Conservation (phyloP, 35 echinoderm and acorn worm genomes). For the Acanthaster planci region DNA sequence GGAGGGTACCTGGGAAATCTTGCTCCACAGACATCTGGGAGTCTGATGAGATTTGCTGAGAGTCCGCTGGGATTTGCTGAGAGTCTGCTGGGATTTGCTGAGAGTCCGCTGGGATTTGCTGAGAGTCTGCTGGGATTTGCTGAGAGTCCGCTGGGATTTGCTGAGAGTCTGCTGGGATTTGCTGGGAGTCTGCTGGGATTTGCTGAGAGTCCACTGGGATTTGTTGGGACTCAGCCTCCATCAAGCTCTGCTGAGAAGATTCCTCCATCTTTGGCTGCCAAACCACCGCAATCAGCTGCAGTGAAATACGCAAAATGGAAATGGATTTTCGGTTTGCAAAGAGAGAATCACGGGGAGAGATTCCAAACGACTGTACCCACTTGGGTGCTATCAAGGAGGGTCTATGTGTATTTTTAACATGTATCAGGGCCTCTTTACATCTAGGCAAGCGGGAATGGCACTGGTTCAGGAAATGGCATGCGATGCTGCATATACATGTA, state of each 20-base stretch:
- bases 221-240: not conserved
- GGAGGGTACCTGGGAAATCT: conserved; percentile 1
- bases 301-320: no score
- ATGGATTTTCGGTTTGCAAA: no score
- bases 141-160: not conserved
- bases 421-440: no score
- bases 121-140: not conserved
- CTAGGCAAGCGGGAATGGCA: no score
- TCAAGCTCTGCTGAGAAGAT: not conserved
- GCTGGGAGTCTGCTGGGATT: not conserved
- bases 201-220: not conserved
- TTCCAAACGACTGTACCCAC: no score
- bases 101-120: not conserved
- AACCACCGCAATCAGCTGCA: not conserved
- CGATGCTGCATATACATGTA: no score
- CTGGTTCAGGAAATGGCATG: no score
- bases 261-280: not conserved
- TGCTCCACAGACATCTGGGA: conserved; percentile 8
- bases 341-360: no score
- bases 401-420: no score
- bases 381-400: no score
- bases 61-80: not conserved
- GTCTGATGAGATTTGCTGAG: not conserved
- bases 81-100: not conserved
- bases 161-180: no score